These are phyloP conservation scores for Peromyscus attwateri DNA, from an alignment of 2,797 vertebrate species.

Conservation along the genomic window DNA sequence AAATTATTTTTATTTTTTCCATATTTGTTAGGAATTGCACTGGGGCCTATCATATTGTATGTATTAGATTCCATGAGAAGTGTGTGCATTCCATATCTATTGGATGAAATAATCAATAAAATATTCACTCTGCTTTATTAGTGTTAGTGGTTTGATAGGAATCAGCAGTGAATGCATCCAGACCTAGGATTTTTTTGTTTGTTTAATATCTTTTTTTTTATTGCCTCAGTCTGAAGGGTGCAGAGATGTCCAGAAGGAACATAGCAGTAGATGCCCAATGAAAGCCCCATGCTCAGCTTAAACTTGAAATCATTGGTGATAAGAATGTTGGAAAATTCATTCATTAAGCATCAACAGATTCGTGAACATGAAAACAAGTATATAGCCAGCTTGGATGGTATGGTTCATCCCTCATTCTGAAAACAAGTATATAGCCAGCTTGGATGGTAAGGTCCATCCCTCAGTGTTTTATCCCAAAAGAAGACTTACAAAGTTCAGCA, in stretches of 20 bases:
- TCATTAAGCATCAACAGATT: slow-evolving; percentile 95
- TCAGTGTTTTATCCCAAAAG: not conserved
- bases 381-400: not conserved
- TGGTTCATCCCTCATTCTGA: too few species aligned
- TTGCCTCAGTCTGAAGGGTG: not conserved
- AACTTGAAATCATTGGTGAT: slow-evolving; percentile 90
- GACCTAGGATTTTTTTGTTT: not conserved
- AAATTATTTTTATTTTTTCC: not conserved
- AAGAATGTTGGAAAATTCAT: slow-evolving; percentile 96
- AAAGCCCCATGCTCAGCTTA: not conserved
- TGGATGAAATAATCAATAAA: not conserved
- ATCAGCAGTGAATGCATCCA: not conserved
- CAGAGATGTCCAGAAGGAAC: not conserved
- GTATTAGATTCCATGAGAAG: not conserved
- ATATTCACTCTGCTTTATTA: not conserved
- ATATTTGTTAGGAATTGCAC: not conserved
- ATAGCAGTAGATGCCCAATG: not conserved
- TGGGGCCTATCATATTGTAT: not conserved
- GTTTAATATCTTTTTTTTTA: not conserved
- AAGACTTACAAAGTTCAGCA: not conserved
- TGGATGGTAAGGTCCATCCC: not conserved
- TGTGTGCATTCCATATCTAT: not conserved
- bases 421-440: not conserved
- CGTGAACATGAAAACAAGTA: slow-evolving; percentile 90
- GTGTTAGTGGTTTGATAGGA: not conserved